A percentile compares a stretch with the other conserved stretches of the same genome.
phyloP scores from a whole-genome alignment of 2,797 vertebrate species.

The Percopsis omiscomaycus region DNA sequence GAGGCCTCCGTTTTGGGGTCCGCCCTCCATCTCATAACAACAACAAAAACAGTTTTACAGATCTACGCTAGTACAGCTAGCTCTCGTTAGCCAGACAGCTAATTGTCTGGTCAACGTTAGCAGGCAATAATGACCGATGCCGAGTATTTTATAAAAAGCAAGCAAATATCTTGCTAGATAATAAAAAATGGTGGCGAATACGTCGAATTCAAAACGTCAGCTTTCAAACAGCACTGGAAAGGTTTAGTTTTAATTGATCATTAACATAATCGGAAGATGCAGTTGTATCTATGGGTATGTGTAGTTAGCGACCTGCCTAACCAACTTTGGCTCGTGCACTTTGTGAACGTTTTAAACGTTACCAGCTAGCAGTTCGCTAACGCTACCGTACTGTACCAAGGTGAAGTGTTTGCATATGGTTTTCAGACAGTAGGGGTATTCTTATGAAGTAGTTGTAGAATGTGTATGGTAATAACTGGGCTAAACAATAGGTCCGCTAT shows the following conservation, averaged over 20 bases:
- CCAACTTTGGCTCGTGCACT: background rate
- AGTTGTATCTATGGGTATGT: background rate
- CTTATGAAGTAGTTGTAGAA: too few relatives aligned
- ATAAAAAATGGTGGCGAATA: background rate
- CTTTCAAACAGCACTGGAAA: slow-evolving; percentile 18
- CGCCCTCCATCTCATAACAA: slow-evolving; percentile 85
- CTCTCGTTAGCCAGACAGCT: slow-evolving; percentile 31
- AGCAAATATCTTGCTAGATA: background rate
- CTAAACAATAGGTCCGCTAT: background rate
- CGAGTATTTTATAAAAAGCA: background rate
- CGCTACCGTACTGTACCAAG: background rate
- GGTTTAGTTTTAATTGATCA: slow-evolving; percentile 11
- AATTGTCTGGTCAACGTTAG: slow-evolving; percentile 11
- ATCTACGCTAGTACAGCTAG: slow-evolving; percentile 50
- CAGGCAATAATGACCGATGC: slow-evolving; percentile 14
- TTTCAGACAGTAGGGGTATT: background rate
- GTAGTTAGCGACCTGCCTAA: background rate
- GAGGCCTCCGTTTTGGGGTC: slow-evolving; percentile 79
- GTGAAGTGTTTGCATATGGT: background rate
- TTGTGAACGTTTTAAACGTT: background rate
- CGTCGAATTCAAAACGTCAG: background rate
- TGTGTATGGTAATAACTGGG: background rate
- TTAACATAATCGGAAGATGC: background rate
- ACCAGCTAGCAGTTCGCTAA: background rate
- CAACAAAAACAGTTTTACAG: slow-evolving; percentile 75